Percentiles rank a stretch among this genome's conserved stretches.
Evolutionary conservation across 2,113 vertebrate genomes (phyloP).

Genomic region (Onychostoma macrolepis): DNA sequence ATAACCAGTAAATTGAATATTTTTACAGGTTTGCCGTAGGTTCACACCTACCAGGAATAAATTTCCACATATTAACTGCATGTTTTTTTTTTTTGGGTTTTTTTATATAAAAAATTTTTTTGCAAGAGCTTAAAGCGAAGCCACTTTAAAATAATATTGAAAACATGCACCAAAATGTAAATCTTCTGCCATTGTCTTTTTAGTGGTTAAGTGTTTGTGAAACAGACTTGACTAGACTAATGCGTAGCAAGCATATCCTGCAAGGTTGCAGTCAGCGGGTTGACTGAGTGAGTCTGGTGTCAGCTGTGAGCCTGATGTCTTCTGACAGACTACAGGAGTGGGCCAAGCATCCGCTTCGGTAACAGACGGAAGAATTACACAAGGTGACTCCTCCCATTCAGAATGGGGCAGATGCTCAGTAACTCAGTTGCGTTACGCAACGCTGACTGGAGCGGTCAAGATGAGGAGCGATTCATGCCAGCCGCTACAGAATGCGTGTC

Average conservation of each 20-base stretch:
- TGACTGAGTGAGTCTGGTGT: slow-evolving; percentile 51
- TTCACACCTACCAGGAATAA: neutral
- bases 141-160: neutral
- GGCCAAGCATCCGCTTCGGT: slow-evolving; percentile 38
- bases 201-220: neutral
- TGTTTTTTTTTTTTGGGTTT: too few species aligned
- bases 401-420: slow-evolving; percentile 49
- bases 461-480: slow-evolving; percentile 61
- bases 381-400: slow-evolving; percentile 41
- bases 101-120: neutral
- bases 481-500: slow-evolving; percentile 66
- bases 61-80: neutral
- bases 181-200: neutral
- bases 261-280: slow-evolving; percentile 21
- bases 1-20: neutral
- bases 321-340: slow-evolving; percentile 59
- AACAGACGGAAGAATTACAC: slow-evolving; percentile 38
- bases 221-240: slow-evolving; percentile 16
- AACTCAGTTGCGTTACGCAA: slow-evolving; percentile 58
- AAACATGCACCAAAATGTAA: neutral
- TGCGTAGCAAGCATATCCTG: slow-evolving; percentile 31
- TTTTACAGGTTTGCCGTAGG: neutral
- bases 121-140: neutral
- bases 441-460: slow-evolving; percentile 61
- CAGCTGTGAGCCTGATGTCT: slow-evolving; percentile 58